These are phyloP conservation scores for Malacoraja senta DNA, from an alignment of 2,797 vertebrate species.

Conservation along the genomic window DNA sequence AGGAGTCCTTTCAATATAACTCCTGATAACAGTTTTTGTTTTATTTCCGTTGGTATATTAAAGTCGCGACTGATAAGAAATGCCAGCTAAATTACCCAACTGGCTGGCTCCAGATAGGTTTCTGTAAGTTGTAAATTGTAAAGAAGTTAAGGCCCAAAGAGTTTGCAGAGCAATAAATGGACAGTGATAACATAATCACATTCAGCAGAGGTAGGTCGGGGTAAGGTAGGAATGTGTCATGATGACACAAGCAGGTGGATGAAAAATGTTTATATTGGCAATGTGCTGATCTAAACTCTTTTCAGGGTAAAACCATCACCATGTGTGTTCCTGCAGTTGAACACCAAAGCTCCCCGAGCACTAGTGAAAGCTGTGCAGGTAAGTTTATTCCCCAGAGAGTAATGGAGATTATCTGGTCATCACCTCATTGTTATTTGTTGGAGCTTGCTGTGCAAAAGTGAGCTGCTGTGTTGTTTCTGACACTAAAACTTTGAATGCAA, in stretches of 20 bases:
- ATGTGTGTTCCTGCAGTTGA: neutral
- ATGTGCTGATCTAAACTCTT: neutral
- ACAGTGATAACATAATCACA: neutral
- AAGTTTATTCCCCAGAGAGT: neutral
- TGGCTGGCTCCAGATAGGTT: neutral
- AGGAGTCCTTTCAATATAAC: neutral
- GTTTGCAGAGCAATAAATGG: neutral
- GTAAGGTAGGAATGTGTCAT: no score
- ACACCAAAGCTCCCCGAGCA: neutral
- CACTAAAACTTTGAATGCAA: neutral
- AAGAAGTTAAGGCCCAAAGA: no score
- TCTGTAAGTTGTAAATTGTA: neutral
- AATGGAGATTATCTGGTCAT: neutral
- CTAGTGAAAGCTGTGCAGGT: neutral
- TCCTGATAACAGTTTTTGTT: neutral
- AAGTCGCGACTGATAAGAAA: neutral
- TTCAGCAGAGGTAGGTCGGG: no score
- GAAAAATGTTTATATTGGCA: neutral
- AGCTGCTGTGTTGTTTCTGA: neutral
- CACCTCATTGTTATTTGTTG: neutral
- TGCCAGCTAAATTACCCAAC: neutral
- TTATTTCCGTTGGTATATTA: neutral
- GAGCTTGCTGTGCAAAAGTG: neutral
- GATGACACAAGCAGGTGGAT: no score
- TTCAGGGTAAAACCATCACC: neutral